phyloP scores from a whole-genome alignment of 1,140 invertebrate species.

The Drosophila funebris region DNA sequence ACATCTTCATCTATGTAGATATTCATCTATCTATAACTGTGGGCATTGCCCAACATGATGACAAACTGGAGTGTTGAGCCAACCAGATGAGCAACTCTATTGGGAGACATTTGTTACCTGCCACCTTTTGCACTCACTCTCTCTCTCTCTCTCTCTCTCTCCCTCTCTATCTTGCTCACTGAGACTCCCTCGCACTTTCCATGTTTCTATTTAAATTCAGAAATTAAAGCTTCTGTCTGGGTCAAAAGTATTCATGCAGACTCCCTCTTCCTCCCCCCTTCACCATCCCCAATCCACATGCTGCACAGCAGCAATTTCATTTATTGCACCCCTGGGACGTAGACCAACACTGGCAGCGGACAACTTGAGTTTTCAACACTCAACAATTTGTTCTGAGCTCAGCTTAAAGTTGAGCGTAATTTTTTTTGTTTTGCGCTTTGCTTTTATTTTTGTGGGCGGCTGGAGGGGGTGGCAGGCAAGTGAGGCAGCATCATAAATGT shows the following conservation, averaged over 20 bases:
- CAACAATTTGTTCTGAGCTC: slow-evolving; percentile 46
- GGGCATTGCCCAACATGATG: slow-evolving; percentile 33
- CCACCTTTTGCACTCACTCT: slow-evolving; percentile 1
- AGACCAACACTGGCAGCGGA: slow-evolving; percentile 28
- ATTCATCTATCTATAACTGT: neutral
- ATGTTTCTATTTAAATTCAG: slow-evolving; percentile 48
- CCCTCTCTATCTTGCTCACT: neutral
- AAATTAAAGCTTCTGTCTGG: slow-evolving; percentile 62
- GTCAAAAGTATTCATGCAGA: slow-evolving; percentile 37
- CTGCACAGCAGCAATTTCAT: slow-evolving; percentile 63
- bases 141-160: neutral
- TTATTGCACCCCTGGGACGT: slow-evolving; percentile 60
- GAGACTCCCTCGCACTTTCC: neutral
- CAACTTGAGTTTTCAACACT: slow-evolving; percentile 70
- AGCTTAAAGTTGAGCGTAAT: slow-evolving; percentile 61
- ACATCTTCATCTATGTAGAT: slow-evolving; percentile 54
- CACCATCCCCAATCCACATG: neutral
- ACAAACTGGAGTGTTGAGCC: slow-evolving; percentile 25
- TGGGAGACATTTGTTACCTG: slow-evolving; percentile 77
- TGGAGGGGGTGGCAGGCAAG: neutral
- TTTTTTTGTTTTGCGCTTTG: slow-evolving; percentile 47
- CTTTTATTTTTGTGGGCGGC: slow-evolving; percentile 22
- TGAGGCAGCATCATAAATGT: slow-evolving; percentile 70
- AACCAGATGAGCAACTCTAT: slow-evolving; percentile 47
- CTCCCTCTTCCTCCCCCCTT: neutral